These are phyloP conservation scores for Latrodectus hesperus DNA, from an alignment of 2,888 invertebrate species.

Conservation along the genomic window DNA sequence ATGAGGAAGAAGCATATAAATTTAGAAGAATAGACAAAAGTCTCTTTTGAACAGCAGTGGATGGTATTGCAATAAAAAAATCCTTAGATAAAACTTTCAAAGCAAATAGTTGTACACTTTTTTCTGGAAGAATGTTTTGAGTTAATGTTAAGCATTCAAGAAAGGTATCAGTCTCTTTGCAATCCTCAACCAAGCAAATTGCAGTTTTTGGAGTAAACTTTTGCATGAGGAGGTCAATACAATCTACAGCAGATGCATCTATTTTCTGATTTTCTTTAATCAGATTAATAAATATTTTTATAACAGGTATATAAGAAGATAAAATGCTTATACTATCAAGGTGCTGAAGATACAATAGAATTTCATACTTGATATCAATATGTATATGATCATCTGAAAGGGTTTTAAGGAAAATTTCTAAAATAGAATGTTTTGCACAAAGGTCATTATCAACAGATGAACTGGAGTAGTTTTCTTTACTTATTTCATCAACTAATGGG, in stretches of 20 bases:
- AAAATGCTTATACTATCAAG: constrained; percentile 30
- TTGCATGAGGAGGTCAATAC: constrained; percentile 22
- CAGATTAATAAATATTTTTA: constrained; percentile 4
- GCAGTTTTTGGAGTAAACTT: constrained; percentile 44
- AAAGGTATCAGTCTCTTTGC: constrained; percentile 21
- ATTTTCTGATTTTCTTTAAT: not conserved
- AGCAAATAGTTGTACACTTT: not conserved
- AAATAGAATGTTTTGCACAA: constrained; percentile 1
- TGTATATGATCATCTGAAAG: constrained; percentile 20
- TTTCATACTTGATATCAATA: constrained; percentile 15
- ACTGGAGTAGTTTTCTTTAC: not conserved
- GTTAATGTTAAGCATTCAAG: constrained; percentile 20
- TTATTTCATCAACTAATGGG: constrained; percentile 9
- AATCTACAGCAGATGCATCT: not conserved
- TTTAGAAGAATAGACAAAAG: constrained; percentile 69
- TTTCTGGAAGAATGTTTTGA: not conserved
- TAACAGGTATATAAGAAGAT: constrained; percentile 35
- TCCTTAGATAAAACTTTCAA: constrained; percentile 71
- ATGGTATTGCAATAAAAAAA: constrained; percentile 72
- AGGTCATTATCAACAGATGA: not conserved
- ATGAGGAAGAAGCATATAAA: constrained; percentile 30
- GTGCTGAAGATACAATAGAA: constrained; percentile 26
- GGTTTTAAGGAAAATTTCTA: constrained; percentile 29
- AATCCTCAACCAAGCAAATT: not conserved
- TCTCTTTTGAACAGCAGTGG: constrained; percentile 70